These are phyloP conservation scores for Mustela nigripes DNA, from an alignment of 2,113 vertebrate species.

Conservation along the genomic window DNA sequence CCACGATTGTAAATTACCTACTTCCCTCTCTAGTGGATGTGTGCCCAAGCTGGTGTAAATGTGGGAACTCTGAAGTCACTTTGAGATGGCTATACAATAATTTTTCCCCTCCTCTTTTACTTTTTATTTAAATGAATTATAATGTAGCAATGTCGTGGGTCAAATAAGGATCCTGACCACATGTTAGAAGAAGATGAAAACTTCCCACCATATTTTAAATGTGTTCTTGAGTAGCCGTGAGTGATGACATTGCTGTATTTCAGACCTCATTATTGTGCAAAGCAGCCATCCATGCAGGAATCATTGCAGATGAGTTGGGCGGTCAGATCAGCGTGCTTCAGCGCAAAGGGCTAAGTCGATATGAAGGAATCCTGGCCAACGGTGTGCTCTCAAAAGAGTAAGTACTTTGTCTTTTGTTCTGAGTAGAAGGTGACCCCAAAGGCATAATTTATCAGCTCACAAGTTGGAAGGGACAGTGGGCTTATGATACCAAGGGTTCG, in stretches of 20 bases:
- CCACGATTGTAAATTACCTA: background rate
- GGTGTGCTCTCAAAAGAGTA: slow-evolving; percentile 90
- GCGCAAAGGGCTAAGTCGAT: slow-evolving; percentile 89
- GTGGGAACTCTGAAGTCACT: background rate
- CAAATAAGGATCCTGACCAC: background rate
- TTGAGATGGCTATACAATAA: background rate
- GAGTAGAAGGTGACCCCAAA: background rate
- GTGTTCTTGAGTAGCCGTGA: background rate
- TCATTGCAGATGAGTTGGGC: slow-evolving; percentile 91
- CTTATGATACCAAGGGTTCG: background rate
- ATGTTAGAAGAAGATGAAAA: background rate
- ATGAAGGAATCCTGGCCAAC: slow-evolving; percentile 89
- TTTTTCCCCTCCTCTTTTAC: background rate
- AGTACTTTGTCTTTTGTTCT: slow-evolving; percentile 78
- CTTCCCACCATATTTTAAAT: background rate
- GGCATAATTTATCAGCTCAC: background rate
- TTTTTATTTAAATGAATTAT: background rate
- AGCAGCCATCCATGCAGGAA: slow-evolving; percentile 92
- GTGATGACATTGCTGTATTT: slow-evolving; percentile 74
- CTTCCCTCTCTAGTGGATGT: background rate
- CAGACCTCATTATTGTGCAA: slow-evolving; percentile 94
- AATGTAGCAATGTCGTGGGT: background rate
- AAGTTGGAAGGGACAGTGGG: background rate
- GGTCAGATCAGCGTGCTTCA: slow-evolving; percentile 90
- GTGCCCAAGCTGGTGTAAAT: background rate